Evolutionary conservation across 2,797 vertebrate genomes (phyloP).

Genomic region (Dicrostonyx torquatus): DNA sequence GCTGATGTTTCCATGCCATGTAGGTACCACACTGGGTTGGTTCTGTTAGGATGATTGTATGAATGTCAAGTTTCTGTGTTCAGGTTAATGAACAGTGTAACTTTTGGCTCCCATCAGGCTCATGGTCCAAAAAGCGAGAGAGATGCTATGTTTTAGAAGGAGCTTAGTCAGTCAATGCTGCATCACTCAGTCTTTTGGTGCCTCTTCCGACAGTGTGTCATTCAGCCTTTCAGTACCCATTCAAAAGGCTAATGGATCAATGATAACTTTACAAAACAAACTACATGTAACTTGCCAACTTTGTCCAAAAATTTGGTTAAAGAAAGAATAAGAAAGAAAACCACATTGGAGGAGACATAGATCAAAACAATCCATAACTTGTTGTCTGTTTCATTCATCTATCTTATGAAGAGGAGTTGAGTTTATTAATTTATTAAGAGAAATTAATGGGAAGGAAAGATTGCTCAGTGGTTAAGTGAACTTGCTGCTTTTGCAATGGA

Average conservation of each 20-base stretch:
- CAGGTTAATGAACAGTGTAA: neutral
- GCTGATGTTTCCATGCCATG: neutral
- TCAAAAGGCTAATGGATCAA: neutral
- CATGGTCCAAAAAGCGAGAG: neutral
- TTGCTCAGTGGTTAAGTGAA: neutral
- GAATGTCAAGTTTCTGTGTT: conserved; percentile 6
- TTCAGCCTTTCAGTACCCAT: neutral
- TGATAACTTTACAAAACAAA: neutral
- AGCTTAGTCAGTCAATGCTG: neutral
- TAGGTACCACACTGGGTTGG: neutral
- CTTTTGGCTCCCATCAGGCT: neutral
- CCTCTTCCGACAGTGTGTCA: neutral
- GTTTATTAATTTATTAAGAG: conserved; percentile 13
- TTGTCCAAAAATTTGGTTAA: conserved; percentile 27
- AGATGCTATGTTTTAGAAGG: neutral
- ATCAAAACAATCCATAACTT: neutral
- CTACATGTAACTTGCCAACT: neutral
- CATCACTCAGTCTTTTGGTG: neutral
- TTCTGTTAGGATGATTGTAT: neutral
- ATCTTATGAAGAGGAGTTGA: neutral
- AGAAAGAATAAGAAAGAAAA: neutral
- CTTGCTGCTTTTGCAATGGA: neutral
- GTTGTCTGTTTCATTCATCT: neutral
- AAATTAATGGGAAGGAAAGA: neutral
- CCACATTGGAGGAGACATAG: neutral